Conservation (phyloP, 64 coral and sea anemone genomes). For the Montipora sp. region DNA sequence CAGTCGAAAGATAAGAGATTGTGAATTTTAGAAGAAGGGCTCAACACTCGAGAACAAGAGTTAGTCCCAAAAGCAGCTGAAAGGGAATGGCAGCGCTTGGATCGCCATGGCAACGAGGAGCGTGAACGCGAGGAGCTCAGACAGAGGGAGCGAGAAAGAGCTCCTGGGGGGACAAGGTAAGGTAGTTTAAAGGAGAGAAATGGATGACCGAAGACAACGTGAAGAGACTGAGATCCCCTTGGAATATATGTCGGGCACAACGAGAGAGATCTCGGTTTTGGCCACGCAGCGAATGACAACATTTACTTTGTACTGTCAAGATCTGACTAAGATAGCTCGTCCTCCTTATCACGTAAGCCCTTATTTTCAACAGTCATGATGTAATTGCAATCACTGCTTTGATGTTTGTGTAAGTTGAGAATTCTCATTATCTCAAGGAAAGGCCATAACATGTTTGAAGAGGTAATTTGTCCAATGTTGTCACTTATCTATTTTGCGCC, state of each 20-base stretch:
- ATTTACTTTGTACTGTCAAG: neutral
- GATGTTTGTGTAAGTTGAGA: neutral
- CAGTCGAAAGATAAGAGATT: neutral
- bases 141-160: conserved; percentile 21
- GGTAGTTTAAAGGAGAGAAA: conserved; percentile 1
- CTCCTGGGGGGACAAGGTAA: neutral
- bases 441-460: neutral
- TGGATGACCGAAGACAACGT: conserved; percentile 31
- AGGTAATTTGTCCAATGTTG: neutral
- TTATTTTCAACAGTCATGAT: neutral
- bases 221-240: neutral
- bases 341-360: neutral
- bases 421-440: neutral
- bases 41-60: neutral
- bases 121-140: conserved; percentile 41
- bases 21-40: neutral
- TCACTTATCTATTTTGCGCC: neutral
- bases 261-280: conserved; percentile 34
- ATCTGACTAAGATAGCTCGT: neutral
- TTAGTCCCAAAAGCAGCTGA: conserved; percentile 15
- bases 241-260: neutral
- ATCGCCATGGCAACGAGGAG: conserved; percentile 15
- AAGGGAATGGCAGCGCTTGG: conserved; percentile 15
- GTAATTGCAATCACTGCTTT: neutral
- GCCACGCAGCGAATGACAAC: neutral